Evolutionary conservation across 2,888 invertebrate genomes (phyloP), one percentile per base, ranked within the genome.

Genomic region (Andrena hattorfiana): DNA sequence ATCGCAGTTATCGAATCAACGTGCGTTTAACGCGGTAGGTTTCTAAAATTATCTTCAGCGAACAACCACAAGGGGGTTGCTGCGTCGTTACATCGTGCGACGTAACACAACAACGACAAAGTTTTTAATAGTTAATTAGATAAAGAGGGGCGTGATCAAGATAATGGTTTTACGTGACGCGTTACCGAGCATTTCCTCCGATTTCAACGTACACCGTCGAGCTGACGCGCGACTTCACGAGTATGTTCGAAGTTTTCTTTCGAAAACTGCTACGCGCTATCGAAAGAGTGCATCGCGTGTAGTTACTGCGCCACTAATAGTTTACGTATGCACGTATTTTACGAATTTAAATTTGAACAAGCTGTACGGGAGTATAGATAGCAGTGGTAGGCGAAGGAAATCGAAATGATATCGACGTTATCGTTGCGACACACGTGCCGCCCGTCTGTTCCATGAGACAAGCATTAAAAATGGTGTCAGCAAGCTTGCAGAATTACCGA

Each of bases 31-130:
- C 70, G 48, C 64, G 64, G n/a, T n/a, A 42, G 16, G 54, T 56
- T 70, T 64, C 76, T 77, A 70, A 64, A 64, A 54, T 70, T 77
- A 77, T 42, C 70, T 56, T 20, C 26, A 35, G 26, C 54, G 32
- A 13, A 42, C 42, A 8, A n/a, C 42, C 23, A 28, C 48, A 13
- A 8, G 10, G 63, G 20, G 48, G n/a, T 69, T 69, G 42, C 8
- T n/a, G 5, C n/a, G 10, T 10, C 20, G 42, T 42, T 13, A 28
- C 8, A 28, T 28, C 56, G 28, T 8, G 8, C 54, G 0, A 42
- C 42, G 42, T 42, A 42, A 42, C 42, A 13, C 30, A 30, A 54
- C 32, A 48, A 30, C 67, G 48, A 23, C 4, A 28, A 49, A 60
- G 42, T 54, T 30, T 68, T 54, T 49, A 35, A 51, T 32, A 23